These are phyloP conservation scores for Sesamia nonagrioides DNA, from an alignment of 1,140 invertebrate genomes.

Conservation along the genomic window DNA sequence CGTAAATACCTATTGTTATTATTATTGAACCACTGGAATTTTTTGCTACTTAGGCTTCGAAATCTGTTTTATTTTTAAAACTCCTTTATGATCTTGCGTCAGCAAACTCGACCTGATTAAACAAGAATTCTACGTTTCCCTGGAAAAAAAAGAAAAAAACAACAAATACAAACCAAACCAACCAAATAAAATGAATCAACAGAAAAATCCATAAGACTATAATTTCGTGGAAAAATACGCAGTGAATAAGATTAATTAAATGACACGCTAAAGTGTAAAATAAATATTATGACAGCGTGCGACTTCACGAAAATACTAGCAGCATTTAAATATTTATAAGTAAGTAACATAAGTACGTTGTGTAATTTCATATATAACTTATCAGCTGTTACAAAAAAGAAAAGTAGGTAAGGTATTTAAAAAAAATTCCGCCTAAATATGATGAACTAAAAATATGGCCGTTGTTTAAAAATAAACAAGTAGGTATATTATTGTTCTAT, in stretches of 20 bases:
- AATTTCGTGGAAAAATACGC: constrained; percentile 20
- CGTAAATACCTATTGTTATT: too few relatives aligned
- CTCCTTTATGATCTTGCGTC: constrained; percentile 15
- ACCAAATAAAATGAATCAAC: constrained; percentile 1
- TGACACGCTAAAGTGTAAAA: not conserved
- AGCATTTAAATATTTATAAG: not conserved
- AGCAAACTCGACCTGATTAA: constrained; percentile 12
- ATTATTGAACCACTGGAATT: not conserved
- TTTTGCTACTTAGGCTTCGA: not conserved
- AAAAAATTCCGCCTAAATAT: not conserved
- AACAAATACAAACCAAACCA: not conserved
- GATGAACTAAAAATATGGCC: too few relatives aligned
- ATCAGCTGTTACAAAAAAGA: not conserved
- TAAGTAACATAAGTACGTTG: constrained; percentile 19
- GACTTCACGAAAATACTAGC: constrained; percentile 46
- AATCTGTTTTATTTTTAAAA: not conserved
- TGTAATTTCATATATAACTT: constrained; percentile 10
- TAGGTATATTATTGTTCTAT: too few relatives aligned
- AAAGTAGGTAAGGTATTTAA: not conserved
- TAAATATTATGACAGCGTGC: constrained; percentile 61
- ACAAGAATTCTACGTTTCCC: constrained; percentile 3
- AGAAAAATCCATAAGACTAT: constrained; percentile 5
- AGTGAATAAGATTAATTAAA: constrained; percentile 13
- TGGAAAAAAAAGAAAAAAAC: too few relatives aligned
- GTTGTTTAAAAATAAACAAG: too few relatives aligned